Percentiles rank a stretch among this genome's conserved stretches.
These are phyloP conservation scores for Scaptomyza reducta DNA, from an alignment of 2,888 invertebrate species.

Conservation along the genomic window DNA sequence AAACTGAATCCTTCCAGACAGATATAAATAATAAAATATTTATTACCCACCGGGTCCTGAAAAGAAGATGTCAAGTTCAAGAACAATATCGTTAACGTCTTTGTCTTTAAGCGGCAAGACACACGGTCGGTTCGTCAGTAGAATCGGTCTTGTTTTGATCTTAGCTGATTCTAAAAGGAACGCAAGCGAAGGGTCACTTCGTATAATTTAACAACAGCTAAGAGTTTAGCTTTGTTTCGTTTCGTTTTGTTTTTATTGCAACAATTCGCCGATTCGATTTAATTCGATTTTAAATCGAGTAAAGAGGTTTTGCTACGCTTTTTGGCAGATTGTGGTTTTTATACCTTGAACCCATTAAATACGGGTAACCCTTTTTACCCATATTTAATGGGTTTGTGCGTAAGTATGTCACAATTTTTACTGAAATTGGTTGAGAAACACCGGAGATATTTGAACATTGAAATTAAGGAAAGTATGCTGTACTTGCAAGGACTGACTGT, in stretches of 20 bases:
- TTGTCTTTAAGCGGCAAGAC: slow-evolving; percentile 18
- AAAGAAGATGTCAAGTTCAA: background rate
- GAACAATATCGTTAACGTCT: slow-evolving; percentile 4
- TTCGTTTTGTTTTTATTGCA: slow-evolving; percentile 27
- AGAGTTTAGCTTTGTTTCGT: slow-evolving; percentile 25
- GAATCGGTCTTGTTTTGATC: background rate
- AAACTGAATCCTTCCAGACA: background rate
- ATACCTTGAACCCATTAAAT: too few species aligned
- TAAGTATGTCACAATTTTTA: too few species aligned
- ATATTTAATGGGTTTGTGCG: too few species aligned
- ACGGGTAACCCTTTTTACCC: too few species aligned
- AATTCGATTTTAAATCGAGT: slow-evolving; percentile 82
- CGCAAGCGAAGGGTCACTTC: slow-evolving; percentile 25
- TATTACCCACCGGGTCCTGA: too few species aligned
- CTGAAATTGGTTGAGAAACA: too few species aligned
- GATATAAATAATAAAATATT: background rate
- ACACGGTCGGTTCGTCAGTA: slow-evolving; percentile 4
- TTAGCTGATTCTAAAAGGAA: slow-evolving; percentile 2
- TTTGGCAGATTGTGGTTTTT: slow-evolving; percentile 45
- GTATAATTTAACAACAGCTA: slow-evolving; percentile 29
- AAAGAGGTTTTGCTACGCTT: slow-evolving; percentile 72
- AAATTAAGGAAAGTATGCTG: too few species aligned
- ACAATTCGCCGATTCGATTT: slow-evolving; percentile 69
- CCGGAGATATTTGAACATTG: too few species aligned
- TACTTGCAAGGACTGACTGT: too few species aligned